Percentiles rank a stretch among this genome's conserved stretches.
Evolutionary conservation across 2,113 vertebrate genomes (phyloP).

Genomic region (Cavia porcellus): DNA sequence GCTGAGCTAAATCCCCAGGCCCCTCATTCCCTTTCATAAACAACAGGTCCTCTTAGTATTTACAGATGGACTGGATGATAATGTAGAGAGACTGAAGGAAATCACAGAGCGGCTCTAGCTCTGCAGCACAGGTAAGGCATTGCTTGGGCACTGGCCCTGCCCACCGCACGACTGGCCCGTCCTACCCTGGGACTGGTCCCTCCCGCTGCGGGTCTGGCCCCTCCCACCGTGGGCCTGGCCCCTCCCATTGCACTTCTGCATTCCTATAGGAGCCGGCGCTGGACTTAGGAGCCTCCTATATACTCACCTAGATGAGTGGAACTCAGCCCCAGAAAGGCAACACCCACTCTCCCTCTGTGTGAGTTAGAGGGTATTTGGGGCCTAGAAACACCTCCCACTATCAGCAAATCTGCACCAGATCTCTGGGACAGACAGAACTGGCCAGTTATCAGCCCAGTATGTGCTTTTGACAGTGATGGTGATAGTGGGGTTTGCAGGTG

Average conservation of each 20-base stretch:
- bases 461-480: not conserved
- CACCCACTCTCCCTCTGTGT: not conserved
- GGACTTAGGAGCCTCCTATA: not conserved
- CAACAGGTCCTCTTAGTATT: constrained; percentile 92
- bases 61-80: constrained; percentile 92
- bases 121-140: constrained; percentile 83
- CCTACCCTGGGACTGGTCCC: too few relatives aligned
- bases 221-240: too few relatives aligned
- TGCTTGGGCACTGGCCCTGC: too few relatives aligned
- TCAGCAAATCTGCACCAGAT: not conserved
- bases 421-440: not conserved
- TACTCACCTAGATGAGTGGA: not conserved
- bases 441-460: not conserved
- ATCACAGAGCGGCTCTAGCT: constrained; percentile 88
- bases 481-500: not conserved
- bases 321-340: not conserved
- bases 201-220: too few relatives aligned
- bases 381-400: not conserved
- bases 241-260: too few relatives aligned
- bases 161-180: too few relatives aligned
- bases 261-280: not conserved
- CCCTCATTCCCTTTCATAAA: not conserved
- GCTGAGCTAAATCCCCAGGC: too few relatives aligned
- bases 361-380: not conserved
- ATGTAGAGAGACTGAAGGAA: constrained; percentile 85